These are phyloP conservation scores for Argyrosomus regius DNA, from an alignment of 2,797 vertebrate genomes.

Conservation along the genomic window DNA sequence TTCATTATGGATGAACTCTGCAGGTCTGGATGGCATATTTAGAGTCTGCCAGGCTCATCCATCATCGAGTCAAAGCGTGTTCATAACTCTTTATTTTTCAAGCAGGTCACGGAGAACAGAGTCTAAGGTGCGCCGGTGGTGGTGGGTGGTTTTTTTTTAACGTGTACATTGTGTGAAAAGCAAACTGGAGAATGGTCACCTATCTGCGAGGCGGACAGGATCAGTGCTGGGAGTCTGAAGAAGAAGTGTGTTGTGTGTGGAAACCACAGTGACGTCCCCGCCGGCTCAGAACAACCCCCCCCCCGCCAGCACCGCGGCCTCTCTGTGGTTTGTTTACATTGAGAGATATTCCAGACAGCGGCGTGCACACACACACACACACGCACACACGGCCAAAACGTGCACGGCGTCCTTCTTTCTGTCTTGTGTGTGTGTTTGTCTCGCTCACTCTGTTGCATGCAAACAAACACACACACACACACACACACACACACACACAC, in stretches of 20 bases:
- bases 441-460: slow-evolving; percentile 16
- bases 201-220: slow-evolving; percentile 66
- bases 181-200: slow-evolving; percentile 72
- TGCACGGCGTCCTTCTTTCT: neutral
- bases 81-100: slow-evolving; percentile 28
- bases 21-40: slow-evolving; percentile 74
- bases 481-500: slow-evolving; percentile 55
- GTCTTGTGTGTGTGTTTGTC: slow-evolving; percentile 30
- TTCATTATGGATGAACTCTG: slow-evolving; percentile 54
- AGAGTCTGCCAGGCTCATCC: slow-evolving; percentile 73
- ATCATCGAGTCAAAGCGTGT: slow-evolving; percentile 65
- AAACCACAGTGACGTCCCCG: slow-evolving; percentile 74
- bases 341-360: slow-evolving; percentile 72
- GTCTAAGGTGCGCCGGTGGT: neutral
- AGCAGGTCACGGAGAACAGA: slow-evolving; percentile 24
- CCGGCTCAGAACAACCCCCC: slow-evolving; percentile 68
- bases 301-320: slow-evolving; percentile 55
- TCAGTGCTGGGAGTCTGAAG: slow-evolving; percentile 54
- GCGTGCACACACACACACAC: slow-evolving; percentile 28
- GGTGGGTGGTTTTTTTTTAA: neutral
- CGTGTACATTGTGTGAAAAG: slow-evolving; percentile 65
- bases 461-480: slow-evolving; percentile 41
- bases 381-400: neutral
- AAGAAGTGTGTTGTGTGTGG: slow-evolving; percentile 57
- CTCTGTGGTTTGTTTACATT: slow-evolving; percentile 80